A percentile compares a stretch with the other conserved stretches of the same genome.
These are phyloP conservation scores for Willisornis vidua DNA, from an alignment of 2,113 vertebrate species.

Conservation along the genomic window DNA sequence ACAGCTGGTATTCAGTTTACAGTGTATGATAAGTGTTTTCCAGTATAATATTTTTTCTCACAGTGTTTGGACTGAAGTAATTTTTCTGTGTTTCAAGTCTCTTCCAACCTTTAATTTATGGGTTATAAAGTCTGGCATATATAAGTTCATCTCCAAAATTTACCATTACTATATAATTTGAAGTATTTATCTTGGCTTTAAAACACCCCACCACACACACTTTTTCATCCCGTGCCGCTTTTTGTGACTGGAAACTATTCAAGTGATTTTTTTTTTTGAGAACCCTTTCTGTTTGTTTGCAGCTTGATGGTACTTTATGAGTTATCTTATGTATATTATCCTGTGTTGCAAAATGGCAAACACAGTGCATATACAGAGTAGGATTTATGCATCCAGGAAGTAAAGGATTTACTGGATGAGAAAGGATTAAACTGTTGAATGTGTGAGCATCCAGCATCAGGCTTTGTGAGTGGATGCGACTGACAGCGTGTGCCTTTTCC, in stretches of 20 bases:
- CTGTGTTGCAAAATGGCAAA: neutral
- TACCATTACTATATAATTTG: neutral
- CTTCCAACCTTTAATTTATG: neutral
- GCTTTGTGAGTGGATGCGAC: neutral
- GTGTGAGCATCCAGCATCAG: neutral
- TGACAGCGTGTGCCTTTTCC: neutral
- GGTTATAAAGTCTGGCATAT: neutral
- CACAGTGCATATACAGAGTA: neutral
- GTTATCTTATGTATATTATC: neutral
- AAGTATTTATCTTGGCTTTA: neutral
- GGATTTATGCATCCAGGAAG: neutral
- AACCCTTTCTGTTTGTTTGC: neutral
- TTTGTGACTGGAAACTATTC: neutral
- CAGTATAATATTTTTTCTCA: neutral
- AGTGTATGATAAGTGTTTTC: neutral
- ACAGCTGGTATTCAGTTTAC: neutral
- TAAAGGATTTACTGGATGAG: neutral
- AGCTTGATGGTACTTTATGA: neutral
- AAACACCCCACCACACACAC: neutral
- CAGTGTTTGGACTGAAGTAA: neutral
- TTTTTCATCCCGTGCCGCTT: neutral
- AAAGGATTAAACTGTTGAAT: neutral
- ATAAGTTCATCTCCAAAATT: neutral
- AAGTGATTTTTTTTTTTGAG: neutral
- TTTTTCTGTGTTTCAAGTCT: neutral